Evolutionary conservation across 2,888 invertebrate species (phyloP), one percentile per base, ranked within the genome.

Genomic region (Nycteola revayana): DNA sequence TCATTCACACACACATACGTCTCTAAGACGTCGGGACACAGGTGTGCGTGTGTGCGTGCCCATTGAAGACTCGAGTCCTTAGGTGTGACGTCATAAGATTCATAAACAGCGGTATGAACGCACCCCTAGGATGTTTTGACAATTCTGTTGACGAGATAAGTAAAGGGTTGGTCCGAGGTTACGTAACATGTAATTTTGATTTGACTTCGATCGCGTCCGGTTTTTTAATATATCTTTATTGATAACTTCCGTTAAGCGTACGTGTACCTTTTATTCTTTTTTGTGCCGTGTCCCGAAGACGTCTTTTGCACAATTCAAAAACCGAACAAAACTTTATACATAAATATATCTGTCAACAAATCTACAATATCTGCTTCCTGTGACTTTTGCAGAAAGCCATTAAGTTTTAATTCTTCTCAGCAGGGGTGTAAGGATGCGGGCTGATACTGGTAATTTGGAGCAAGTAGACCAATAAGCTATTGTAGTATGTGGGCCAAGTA

Each of bases 341-440:
- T 37, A 20, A 39, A 45, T 27, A 26, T 32, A 32, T 18, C 7
- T 8, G 8, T 10, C 27, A 39, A 42, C 14, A 14, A 2, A 14
- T 14, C 14, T 35, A 36, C 28, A 42, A 43, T 49, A 38, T 41
- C 17, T 6, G 39, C 42, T 48, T 61, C 57, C 55, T 48, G 43
- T 38, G 28, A 31, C 43, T 42, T 49, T 63, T 46, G 69, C 68
- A 72, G 75, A 69, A 63, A 68, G 56, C 47, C 34, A 43, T 58
- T 49, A 42, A 48, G 40, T 49, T 66, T 70, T 61, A 75, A 73
- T 75, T 72, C 61, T 60, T 65, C 49, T 47, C 75, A 47, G 56
- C 77, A 58, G 81, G 79, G 79, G 71, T 59, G 54, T 66, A 71
- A 77, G 75, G 78, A 87, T 88, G 84, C 87, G 86, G 87, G 87